These are phyloP conservation scores for Heliconius erato DNA, from an alignment of 2,888 invertebrate genomes.

Conservation along the genomic window DNA sequence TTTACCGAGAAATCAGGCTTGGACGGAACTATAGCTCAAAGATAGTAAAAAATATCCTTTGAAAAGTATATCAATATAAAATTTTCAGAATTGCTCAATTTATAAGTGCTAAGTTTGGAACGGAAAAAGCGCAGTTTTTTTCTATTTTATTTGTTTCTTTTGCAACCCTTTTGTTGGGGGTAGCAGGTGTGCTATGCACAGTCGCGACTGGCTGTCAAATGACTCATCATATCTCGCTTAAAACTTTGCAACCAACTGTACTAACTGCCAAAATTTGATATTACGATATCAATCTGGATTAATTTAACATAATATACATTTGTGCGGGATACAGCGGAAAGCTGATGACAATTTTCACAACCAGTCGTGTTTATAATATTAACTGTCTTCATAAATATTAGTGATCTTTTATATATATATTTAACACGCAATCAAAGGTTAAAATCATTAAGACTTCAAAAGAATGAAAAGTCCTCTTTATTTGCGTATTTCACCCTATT, in stretches of 20 bases:
- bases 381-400: no score
- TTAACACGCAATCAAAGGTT: no score
- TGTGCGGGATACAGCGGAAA: no score
- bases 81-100: not conserved
- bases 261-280: slow-evolving; percentile 20
- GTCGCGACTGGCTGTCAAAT: slow-evolving; percentile 16
- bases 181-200: slow-evolving; percentile 27
- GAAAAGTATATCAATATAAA: not conserved
- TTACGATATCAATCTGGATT: slow-evolving; percentile 23
- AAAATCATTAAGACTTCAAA: no score
- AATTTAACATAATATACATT: slow-evolving; percentile 5
- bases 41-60: not conserved
- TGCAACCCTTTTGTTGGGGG: slow-evolving; percentile 11
- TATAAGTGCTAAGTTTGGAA: not conserved
- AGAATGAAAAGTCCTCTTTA: no score
- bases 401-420: no score
- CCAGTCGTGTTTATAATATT: no score
- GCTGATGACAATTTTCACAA: no score
- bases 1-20: not conserved
- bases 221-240: slow-evolving; percentile 31
- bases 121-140: not conserved
- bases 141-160: slow-evolving; percentile 8
- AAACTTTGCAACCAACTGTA: slow-evolving; percentile 22
- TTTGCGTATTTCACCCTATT: no score
- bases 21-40: not conserved